These are phyloP conservation scores for Spea hammondii DNA, from an alignment of 2,797 vertebrate genomes.

Conservation along the genomic window DNA sequence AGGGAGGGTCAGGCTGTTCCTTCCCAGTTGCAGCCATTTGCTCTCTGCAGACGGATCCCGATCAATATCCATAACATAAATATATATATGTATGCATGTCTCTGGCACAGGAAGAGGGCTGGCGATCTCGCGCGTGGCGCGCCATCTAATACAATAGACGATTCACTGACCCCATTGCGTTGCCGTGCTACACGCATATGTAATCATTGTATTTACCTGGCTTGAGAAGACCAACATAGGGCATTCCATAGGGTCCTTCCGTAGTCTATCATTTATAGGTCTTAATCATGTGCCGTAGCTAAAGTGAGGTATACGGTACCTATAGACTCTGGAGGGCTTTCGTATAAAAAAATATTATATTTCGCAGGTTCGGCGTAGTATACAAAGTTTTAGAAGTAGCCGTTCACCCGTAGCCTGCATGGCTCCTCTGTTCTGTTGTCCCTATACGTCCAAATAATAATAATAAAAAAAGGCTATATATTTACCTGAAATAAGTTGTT, in stretches of 20 bases:
- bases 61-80: constrained; percentile 69
- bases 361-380: too few species aligned
- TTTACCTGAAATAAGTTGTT: too few species aligned
- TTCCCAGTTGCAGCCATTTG: constrained; percentile 75
- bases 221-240: constrained; percentile 53
- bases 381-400: too few species aligned
- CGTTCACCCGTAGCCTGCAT: too few species aligned
- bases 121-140: constrained; percentile 25
- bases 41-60: constrained; percentile 81
- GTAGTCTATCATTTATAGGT: constrained; percentile 72
- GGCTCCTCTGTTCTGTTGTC: too few species aligned
- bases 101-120: constrained; percentile 23
- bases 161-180: background rate
- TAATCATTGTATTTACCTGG: constrained; percentile 43
- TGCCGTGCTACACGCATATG: constrained; percentile 6
- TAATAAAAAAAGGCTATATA: too few species aligned
- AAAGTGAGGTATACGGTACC: constrained; percentile 48
- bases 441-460: too few species aligned
- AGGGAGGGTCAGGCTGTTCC: constrained; percentile 64
- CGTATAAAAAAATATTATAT: too few species aligned
- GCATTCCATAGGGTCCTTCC: constrained; percentile 62
- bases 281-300: constrained; percentile 54
- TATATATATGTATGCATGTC: constrained; percentile 49
- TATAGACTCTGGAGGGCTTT: too few species aligned
- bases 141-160: background rate